Base-by-base conservation (phyloP, 2,797 vertebrate species). In the Lithobates pipiens region DNA sequence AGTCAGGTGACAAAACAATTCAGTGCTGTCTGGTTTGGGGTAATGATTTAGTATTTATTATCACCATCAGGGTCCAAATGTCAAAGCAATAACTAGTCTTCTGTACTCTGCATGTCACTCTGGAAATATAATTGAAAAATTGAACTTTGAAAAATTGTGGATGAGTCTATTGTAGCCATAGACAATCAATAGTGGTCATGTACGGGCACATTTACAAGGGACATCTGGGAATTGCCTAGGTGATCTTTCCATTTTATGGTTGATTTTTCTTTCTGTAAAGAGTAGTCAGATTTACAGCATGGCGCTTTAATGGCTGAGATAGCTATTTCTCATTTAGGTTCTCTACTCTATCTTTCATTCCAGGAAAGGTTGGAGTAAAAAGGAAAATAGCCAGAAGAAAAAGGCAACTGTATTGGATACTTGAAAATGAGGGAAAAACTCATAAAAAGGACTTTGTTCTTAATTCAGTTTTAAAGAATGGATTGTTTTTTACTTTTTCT, bases 81-180 rank as follows among this genome's bases (percentile, higher is more conserved):
- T 76, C 77, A 88, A 85, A 79, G 90, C 90, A 89, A 88, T 90
- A 10, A 54, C 89, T 0, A 0, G 85, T 88, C 88, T 88, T 90
- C 87, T 85, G 80, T 89, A 89, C 88, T 84, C 89, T 5, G 13
- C 18, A 78, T 90, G 91, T 92, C 92, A 92, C 79, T 87, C 89
- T 80, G 88, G 86, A 90, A 84, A 88, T 90, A 91, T 92, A 92
- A 92, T 91, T 92, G 93, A 93, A 92, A 92, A 90, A 90, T 90
- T 91, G 88, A 89, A 90, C 87, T 0, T 88, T 88, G 90, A 90
- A 89, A 91, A 91, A 90, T 92, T 91, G 89, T 84, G 85, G 89
- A 89, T 88, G 88, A 90, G 89, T 89, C 89, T 90, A 89, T 90
- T 90, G 89, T 89, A 88, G 88, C 88, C 89, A 84, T 85, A 88